phyloP scores from a whole-genome alignment of 1,140 invertebrate genomes.

The Holcopasites calliopsidis region DNA sequence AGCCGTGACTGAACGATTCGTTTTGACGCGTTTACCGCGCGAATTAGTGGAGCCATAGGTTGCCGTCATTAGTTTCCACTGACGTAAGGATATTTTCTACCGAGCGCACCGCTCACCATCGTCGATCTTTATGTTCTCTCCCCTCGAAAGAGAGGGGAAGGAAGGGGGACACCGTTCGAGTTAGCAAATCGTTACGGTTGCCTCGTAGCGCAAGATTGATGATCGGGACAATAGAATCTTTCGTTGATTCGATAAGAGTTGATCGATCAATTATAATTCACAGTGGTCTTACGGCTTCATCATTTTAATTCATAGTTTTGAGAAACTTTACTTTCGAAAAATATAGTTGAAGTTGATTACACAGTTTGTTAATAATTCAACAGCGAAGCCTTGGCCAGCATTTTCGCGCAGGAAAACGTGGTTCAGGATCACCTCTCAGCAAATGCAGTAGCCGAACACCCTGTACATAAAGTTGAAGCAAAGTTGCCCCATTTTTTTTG shows the following conservation, averaged over 20 bases:
- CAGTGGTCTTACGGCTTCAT: too few relatives aligned
- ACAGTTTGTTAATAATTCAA: too few relatives aligned
- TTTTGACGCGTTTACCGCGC: constrained; percentile 19
- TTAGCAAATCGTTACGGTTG: constrained; percentile 9
- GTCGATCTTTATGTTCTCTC: not conserved
- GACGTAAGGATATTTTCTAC: constrained; percentile 17
- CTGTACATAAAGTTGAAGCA: too few relatives aligned
- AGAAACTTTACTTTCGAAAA: too few relatives aligned
- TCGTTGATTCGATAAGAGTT: not conserved
- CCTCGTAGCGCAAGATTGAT: constrained; percentile 8
- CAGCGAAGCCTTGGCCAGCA: too few relatives aligned
- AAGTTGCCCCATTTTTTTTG: too few relatives aligned
- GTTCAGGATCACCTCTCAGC: too few relatives aligned
- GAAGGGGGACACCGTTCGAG: not conserved
- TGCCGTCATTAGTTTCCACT: constrained; percentile 16
- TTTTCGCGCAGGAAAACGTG: too few relatives aligned
- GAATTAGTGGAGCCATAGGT: not conserved
- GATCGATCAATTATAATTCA: constrained; percentile 31
- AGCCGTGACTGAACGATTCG: constrained; percentile 10
- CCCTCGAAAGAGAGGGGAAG: not conserved
- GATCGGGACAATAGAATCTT: constrained; percentile 21
- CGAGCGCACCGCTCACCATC: too few relatives aligned
- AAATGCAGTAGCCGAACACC: too few relatives aligned
- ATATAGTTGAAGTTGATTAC: too few relatives aligned
- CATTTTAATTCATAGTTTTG: too few relatives aligned